Evolutionary conservation across 37 sponge, comb jelly and placozoan species (phyloP).

Genomic region (Dysidea cf. avara): DNA sequence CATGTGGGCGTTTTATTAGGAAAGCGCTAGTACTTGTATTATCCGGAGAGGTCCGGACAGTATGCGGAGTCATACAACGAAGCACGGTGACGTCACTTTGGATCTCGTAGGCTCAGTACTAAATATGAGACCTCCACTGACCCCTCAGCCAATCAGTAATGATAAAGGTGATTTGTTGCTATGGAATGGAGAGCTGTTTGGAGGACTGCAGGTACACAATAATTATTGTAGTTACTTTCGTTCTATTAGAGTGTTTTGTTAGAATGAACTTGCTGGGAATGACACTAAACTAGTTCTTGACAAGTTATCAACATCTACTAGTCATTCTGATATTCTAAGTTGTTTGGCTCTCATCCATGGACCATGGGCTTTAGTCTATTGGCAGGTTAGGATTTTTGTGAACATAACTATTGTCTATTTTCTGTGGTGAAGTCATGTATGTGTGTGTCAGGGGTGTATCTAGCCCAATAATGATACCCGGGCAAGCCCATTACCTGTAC

Average conservation of each 20-base stretch:
- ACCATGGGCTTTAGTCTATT: conserved; percentile 88
- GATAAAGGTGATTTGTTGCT: conserved; percentile 50
- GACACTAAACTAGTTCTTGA: conserved; percentile 67
- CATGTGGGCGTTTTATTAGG: too few species aligned
- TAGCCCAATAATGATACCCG: too few species aligned
- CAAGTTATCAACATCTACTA: conserved; percentile 8
- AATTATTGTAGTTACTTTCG: neutral
- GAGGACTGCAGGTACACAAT: too few species aligned
- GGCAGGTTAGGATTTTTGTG: conserved; percentile 57
- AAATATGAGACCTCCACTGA: conserved; percentile 64
- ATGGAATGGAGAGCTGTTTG: conserved; percentile 95
- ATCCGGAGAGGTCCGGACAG: conserved; percentile 54
- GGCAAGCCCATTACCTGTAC: too few species aligned
- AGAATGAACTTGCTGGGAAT: conserved; percentile 56
- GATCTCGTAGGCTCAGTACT: conserved; percentile 62
- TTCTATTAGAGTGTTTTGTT: neutral
- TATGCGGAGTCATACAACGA: too few species aligned
- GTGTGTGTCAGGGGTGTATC: too few species aligned
- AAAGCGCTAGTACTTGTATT: too few species aligned
- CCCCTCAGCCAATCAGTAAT: conserved; percentile 57
- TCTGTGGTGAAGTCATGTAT: too few species aligned
- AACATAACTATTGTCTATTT: conserved; percentile 1
- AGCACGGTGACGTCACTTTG: conserved; percentile 36
- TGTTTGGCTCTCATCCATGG: conserved; percentile 62
- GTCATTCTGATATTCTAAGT: conserved; percentile 14